Evolutionary conservation across 2,797 vertebrate genomes (phyloP), one percentile per base, ranked within the genome.

Genomic region (Lepilemur septentrionalis): DNA sequence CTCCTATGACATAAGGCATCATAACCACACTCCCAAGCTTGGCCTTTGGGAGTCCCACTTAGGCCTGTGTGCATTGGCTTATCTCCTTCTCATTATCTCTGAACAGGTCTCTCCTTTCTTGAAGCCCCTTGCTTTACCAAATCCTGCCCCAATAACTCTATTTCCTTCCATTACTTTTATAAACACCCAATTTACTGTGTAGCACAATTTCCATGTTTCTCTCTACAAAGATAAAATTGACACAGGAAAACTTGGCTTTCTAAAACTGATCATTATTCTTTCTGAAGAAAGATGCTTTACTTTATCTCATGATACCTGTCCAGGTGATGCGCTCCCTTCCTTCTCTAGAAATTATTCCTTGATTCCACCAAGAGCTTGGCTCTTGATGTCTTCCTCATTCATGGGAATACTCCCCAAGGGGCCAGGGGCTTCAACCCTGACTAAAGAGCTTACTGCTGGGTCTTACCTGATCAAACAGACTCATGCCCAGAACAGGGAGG

Each of bases 401-500:
- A 73, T 32, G 28, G 9, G n/a, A 93, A 88, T 89, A 91, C 8
- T 95, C 50, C 43, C 87, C 67, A 81, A 25, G 80, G 75, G 79
- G 32, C 69, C 30, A 57, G 72, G 41, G 50, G 63, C 57, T 84
- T 89, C 65, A 55, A 12, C 18, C 18, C 22, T 78, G 61, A 61
- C 61, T 57, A 18, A 69, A 78, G 89, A 46, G 28, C 50, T 82
- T 93, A 72, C 30, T 57, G 55, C 63, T 52, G 52, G 63, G 61
- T 94, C 83, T 55, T 98, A 99, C 99, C 99, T 99, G 99, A 97
- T 99, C 99, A 89, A 99, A 99, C 46, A 99, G 98, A 98, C 99
- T 99, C 98, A 99, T 98, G 93, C 99, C 99, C 17, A 99, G 98
- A 93, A 99, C 99, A 0, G 99, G 99, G 15, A 99, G 99, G 22